These are phyloP conservation scores for Cybosia mesomella DNA, from an alignment of 2,888 invertebrate genomes.

Conservation along the genomic window DNA sequence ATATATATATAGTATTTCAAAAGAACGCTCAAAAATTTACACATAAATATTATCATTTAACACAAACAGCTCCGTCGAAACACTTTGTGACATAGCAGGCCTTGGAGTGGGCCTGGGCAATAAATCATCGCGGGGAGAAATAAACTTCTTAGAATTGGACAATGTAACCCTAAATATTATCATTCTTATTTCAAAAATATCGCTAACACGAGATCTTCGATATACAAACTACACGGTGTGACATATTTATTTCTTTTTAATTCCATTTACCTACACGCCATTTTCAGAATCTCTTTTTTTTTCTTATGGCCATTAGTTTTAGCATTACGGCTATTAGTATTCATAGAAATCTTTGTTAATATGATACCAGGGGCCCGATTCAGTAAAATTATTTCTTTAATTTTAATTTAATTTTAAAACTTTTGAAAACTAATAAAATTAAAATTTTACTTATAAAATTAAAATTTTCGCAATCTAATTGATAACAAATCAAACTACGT, in stretches of 20 bases:
- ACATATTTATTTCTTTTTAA: too few species aligned
- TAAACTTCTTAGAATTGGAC: constrained; percentile 42
- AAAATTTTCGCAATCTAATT: background rate
- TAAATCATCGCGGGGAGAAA: constrained; percentile 41
- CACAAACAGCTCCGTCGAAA: constrained; percentile 39
- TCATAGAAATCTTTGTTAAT: too few species aligned
- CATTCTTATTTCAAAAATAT: constrained; percentile 38
- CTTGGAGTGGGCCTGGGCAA: constrained; percentile 38
- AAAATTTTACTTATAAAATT: too few species aligned
- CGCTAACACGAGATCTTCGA: constrained; percentile 20
- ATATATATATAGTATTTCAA: constrained; percentile 56
- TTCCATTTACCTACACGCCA: too few species aligned
- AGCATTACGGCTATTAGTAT: too few species aligned
- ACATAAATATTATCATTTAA: constrained; percentile 54
- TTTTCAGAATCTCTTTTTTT: too few species aligned
- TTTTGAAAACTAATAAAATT: too few species aligned
- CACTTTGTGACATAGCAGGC: constrained; percentile 47
- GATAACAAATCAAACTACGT: background rate
- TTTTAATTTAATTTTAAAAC: too few species aligned
- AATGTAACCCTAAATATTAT: constrained; percentile 37
- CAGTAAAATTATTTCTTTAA: too few species aligned
- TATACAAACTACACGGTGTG: background rate
- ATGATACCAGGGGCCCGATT: too few species aligned
- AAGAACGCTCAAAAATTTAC: constrained; percentile 48
- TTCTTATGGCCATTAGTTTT: too few species aligned